A percentile compares a stretch with the other conserved stretches of the same genome.
These are phyloP conservation scores for Pteria penguin DNA, from an alignment of 2,888 invertebrate species.

Conservation along the genomic window DNA sequence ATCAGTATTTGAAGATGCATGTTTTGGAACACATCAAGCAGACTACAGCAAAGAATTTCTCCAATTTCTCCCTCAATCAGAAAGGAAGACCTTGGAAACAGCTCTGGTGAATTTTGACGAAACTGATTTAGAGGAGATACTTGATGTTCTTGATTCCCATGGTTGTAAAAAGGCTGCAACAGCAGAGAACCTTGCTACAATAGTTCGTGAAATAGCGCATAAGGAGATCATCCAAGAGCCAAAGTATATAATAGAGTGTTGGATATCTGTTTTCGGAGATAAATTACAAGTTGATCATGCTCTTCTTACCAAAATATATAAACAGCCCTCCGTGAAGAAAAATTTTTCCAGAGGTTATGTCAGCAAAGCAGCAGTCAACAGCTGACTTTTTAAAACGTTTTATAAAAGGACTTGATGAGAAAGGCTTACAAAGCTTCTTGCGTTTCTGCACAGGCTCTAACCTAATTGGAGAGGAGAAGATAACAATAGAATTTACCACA, in stretches of 20 bases:
- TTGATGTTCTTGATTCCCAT: constrained; percentile 4
- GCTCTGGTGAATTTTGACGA: not conserved
- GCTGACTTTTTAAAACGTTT: no score
- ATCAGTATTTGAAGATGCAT: not conserved
- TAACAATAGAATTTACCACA: no score
- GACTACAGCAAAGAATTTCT: not conserved
- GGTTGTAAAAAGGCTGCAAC: constrained; percentile 5
- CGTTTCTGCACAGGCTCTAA: no score
- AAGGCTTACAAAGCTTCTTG: no score
- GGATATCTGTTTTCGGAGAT: no score
- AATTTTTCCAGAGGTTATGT: no score
- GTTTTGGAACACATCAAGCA: not conserved
- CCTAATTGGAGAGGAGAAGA: no score
- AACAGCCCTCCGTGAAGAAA: no score
- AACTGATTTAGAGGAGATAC: not conserved
- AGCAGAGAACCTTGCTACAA: not conserved
- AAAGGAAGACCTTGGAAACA: not conserved
- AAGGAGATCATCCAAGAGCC: constrained; percentile 17
- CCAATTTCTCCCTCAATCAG: not conserved
- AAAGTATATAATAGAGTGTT: constrained; percentile 18
- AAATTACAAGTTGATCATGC: no score
- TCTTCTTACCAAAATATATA: no score
- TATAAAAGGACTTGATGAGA: no score
- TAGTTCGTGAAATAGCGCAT: constrained; percentile 6
- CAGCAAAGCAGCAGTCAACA: no score